A percentile compares a stretch with the other conserved stretches of the same genome.
phyloP scores from a whole-genome alignment of 64 coral and sea anemone genomes.

The Dendronephthya gigantea region DNA sequence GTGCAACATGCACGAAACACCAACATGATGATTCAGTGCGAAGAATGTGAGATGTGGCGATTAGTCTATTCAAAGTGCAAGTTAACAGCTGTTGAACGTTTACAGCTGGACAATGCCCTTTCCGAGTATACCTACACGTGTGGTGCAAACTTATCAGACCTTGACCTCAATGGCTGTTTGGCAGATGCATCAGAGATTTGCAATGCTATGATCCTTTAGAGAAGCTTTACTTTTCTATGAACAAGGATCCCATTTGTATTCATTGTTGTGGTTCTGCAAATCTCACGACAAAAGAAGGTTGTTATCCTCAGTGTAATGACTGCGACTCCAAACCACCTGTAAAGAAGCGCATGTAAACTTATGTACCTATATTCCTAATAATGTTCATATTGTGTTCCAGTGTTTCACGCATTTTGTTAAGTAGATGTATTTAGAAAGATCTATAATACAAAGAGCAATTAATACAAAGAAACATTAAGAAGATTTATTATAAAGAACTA shows the following conservation, averaged over 20 bases:
- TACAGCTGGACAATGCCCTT: neutral
- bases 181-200: neutral
- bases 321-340: neutral
- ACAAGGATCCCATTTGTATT: neutral
- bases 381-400: neutral
- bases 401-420: neutral
- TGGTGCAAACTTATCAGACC: slow-evolving; percentile 6
- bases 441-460: neutral
- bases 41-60: slow-evolving; percentile 35
- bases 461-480: neutral
- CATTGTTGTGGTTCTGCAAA: slow-evolving; percentile 4
- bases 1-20: slow-evolving; percentile 18
- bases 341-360: neutral
- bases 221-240: neutral
- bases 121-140: neutral
- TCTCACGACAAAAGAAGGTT: neutral
- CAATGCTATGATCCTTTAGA: slow-evolving; percentile 11
- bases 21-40: too few species aligned
- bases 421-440: too few species aligned
- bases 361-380: neutral
- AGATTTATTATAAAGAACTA: neutral
- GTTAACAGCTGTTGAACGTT: slow-evolving; percentile 18
- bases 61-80: slow-evolving; percentile 31
- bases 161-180: neutral
- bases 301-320: neutral